A percentile compares a stretch with the other conserved stretches of the same genome.
Evolutionary conservation across 2,888 invertebrate species (phyloP).

Genomic region (Eristalis tenax): DNA sequence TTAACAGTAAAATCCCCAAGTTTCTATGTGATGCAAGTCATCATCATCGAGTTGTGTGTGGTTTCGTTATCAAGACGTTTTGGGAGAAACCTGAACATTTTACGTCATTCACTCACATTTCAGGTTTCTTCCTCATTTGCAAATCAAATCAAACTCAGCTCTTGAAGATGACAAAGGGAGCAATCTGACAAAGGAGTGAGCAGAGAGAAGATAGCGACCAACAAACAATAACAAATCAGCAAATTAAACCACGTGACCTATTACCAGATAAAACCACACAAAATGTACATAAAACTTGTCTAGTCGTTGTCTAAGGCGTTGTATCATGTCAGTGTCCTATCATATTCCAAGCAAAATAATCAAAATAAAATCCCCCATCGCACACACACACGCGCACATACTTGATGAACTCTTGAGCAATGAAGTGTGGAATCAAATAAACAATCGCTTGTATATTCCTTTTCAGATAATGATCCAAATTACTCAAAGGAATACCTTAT

Average conservation of each 20-base stretch:
- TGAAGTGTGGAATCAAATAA: neutral
- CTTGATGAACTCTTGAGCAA: neutral
- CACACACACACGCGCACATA: neutral
- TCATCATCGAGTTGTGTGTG: too few species aligned
- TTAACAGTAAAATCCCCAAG: too few species aligned
- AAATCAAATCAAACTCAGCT: too few species aligned
- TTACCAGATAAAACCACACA: neutral
- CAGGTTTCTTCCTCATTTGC: too few species aligned
- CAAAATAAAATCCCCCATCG: neutral
- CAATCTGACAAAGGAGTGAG: too few species aligned
- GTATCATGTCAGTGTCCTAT: neutral
- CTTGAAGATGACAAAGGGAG: too few species aligned
- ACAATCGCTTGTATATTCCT: constrained; percentile 15
- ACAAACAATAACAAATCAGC: neutral
- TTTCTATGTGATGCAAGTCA: too few species aligned
- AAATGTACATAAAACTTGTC: neutral
- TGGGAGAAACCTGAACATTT: too few species aligned
- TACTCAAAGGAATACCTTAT: constrained; percentile 79
- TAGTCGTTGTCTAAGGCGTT: neutral
- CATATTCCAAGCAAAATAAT: neutral
- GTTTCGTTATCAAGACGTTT: too few species aligned
- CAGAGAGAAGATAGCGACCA: neutral
- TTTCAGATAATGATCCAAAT: constrained; percentile 76
- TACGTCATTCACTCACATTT: too few species aligned
- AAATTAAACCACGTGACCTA: neutral